Evolutionary conservation across 2,888 invertebrate species (phyloP), one percentile per base, ranked within the genome.

Genomic region (Clostera curtula): DNA sequence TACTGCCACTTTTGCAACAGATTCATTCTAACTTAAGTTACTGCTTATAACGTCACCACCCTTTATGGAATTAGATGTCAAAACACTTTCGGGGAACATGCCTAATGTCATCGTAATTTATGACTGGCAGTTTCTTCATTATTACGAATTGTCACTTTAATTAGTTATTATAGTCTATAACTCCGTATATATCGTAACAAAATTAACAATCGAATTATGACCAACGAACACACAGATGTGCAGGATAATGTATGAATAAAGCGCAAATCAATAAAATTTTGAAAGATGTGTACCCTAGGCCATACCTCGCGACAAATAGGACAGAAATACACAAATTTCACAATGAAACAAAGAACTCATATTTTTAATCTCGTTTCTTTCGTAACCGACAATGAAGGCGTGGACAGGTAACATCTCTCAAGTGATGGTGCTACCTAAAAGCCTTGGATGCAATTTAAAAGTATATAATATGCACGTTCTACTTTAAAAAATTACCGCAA

Each of bases 331-430:
- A 54, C 44, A 48, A 6, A 23, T 15, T 23, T 7, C n/a, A n/a
- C 5, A 6, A 8, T 13, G 3, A 13, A 36, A 22, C 25, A 17
- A 31, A 29, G 25, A 29, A 29, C 25, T 20, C 20, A 9, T 24
- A 15, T 9, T 6, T 10, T 9, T 12, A 33, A 18, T 33, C 10
- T 24, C 14, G 32, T 25, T 34, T 12, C 31, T 21, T 36, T 21
- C 26, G 7, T 28, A 40, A 47, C 59, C 69, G 69, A 73, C 70
- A 60, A 48, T 57, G 60, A 61, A 62, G 72, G 69, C 63, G 56
- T 62, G 63, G 67, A 58, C 70, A 74, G 80, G 77, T 67, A 79
- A 80, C 83, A 83, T 82, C 83, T 83, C 82, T 82, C 83, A 82
- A 79, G 74, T 74, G 74, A 67, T 57, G 45, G 46, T 61, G 59